Evolutionary conservation across 1,140 invertebrate genomes (phyloP), one percentile per base, ranked within the genome.

Genomic region (Nebria ingens): DNA sequence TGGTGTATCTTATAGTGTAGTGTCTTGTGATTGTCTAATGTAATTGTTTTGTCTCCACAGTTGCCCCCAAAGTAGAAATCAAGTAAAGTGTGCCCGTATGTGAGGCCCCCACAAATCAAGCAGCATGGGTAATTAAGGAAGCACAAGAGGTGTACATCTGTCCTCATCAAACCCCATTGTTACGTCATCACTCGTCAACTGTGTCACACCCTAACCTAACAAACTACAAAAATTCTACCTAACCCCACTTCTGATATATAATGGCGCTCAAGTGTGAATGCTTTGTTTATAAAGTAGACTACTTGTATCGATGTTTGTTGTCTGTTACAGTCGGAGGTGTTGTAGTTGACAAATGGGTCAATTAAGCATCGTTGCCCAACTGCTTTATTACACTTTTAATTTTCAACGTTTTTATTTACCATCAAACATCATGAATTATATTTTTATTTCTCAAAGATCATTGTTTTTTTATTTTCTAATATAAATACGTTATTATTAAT

Each of bases 301-400:
- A 34, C 25, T 34, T 34, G 25, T 34, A 34, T n/a, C n/a, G 25
- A n/a, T 34, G 25, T 34, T n/a, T 50, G 40, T 59, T 59, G 59
- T 68, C 59, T 68, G 62, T 67, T 68, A 62, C 67, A 68, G 67
- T 68, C 65, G 67, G 65, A 59, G 65, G 67, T 56, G 63, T 61
- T 58, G 64, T 68, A 53, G 61, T 66, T 58, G 67, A 67, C 65
- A 67, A 61, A 61, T 68, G 65, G 67, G 38, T 34, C 25, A 34
- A 6, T 34, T 6, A 34, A 34, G n/a, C n/a, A n/a, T n/a, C n/a
- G n/a, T n/a, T n/a, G n/a, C n/a, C n/a, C n/a, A n/a, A 9, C 25
- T 34, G 25, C 25, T n/a, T n/a, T n/a, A 34, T 34, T 34, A 34
- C 25, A 34, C 6, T 6, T 34, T 34, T 34, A 34, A n/a, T 34